Percentiles rank a stretch among this genome's conserved stretches.
Conservation (phyloP, 2,113 vertebrate genomes). For the Nipponia nippon region DNA sequence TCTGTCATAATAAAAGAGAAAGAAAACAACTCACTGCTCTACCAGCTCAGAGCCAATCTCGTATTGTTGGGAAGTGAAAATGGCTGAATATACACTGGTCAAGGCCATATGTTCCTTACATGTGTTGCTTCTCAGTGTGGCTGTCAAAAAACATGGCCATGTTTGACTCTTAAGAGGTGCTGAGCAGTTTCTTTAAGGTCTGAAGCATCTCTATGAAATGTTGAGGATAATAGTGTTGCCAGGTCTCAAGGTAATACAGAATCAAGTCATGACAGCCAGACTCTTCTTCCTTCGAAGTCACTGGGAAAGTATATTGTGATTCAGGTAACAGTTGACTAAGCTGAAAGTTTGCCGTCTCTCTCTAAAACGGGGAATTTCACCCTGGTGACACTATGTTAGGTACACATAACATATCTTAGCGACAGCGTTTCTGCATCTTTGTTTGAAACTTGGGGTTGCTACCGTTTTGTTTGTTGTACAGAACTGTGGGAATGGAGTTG, state of each 20-base stretch:
- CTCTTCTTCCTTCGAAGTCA: background rate
- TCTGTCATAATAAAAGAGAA: background rate
- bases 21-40: background rate
- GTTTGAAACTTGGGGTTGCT: background rate
- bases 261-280: background rate
- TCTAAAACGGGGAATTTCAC: background rate
- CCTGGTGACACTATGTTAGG: background rate
- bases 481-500: background rate
- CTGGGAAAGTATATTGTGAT: background rate
- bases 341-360: background rate
- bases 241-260: background rate
- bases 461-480: background rate
- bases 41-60: background rate
- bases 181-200: background rate
- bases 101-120: background rate
- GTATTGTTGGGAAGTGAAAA: background rate
- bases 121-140: background rate
- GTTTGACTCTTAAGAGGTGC: background rate
- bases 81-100: rapidly evolving
- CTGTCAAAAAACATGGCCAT: background rate
- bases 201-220: background rate
- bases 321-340: background rate
- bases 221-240: background rate
- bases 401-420: background rate
- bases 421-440: background rate